These are phyloP conservation scores for Teleopsis dalmanni DNA, from an alignment of 1,140 invertebrate genomes.

Conservation along the genomic window DNA sequence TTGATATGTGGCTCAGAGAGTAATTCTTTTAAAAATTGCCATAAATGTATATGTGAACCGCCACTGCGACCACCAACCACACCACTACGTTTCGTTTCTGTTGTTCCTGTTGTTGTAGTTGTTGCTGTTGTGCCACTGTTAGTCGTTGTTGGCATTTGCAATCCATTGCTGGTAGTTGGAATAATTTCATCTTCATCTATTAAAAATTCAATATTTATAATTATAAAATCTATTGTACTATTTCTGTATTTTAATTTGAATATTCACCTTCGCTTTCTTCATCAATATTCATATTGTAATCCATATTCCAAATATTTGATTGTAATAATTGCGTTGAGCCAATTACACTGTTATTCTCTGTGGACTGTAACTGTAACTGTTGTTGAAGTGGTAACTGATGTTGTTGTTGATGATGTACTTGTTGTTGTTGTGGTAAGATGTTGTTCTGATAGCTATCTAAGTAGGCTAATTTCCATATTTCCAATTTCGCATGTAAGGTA, in stretches of 20 bases:
- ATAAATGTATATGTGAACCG: slow-evolving; percentile 92
- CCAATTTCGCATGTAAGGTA: slow-evolving; percentile 77
- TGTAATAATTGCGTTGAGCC: too few relatives aligned
- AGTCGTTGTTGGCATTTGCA: too few relatives aligned
- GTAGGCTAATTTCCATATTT: slow-evolving; percentile 77
- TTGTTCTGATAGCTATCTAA: slow-evolving; percentile 23
- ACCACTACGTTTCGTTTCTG: slow-evolving; percentile 18
- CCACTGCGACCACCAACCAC: slow-evolving; percentile 47
- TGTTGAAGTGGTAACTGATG: slow-evolving; percentile 3
- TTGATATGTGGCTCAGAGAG: slow-evolving; percentile 77
- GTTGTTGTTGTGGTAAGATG: neutral
- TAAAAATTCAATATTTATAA: too few relatives aligned
- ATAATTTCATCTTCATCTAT: slow-evolving; percentile 55
- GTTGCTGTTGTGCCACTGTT: slow-evolving; percentile 5
- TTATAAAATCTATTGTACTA: too few relatives aligned
- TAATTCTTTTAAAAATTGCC: slow-evolving; percentile 98
- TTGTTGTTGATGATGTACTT: neutral
- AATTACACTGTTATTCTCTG: too few relatives aligned
- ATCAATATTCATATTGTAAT: too few relatives aligned
- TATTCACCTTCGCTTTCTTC: too few relatives aligned
- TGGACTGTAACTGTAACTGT: too few relatives aligned
- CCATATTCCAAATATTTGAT: too few relatives aligned
- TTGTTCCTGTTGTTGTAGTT: slow-evolving; percentile 18
- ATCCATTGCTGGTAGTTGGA: slow-evolving; percentile 16
- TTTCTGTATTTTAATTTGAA: too few relatives aligned